These are phyloP conservation scores for Crossocerus cetratus DNA, from an alignment of 2,888 invertebrate species.

Conservation along the genomic window DNA sequence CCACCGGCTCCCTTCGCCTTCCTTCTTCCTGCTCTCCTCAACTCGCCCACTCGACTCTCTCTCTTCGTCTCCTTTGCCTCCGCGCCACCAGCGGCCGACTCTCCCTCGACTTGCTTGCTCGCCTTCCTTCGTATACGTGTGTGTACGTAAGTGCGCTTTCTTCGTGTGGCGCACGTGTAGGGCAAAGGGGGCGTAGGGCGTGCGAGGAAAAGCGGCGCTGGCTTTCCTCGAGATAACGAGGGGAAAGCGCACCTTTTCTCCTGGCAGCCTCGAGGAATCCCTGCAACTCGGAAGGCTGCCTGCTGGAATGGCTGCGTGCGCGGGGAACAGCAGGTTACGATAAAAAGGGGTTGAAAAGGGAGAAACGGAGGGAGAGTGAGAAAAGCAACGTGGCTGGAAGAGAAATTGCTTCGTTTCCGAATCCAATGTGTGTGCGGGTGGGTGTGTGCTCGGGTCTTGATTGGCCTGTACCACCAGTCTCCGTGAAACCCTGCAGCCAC, in stretches of 20 bases:
- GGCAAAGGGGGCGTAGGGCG: too few relatives aligned
- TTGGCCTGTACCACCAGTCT: slow-evolving; percentile 52
- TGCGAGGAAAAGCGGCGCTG: slow-evolving; percentile 33
- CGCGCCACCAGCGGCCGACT: slow-evolving; percentile 21
- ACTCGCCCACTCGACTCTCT: neutral
- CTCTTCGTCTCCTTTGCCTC: slow-evolving; percentile 9
- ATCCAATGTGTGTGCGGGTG: slow-evolving; percentile 42
- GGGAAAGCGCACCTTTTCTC: slow-evolving; percentile 62
- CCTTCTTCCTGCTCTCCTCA: neutral
- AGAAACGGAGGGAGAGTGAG: slow-evolving; percentile 8
- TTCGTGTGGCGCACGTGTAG: too few relatives aligned
- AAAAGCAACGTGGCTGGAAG: slow-evolving; percentile 65
- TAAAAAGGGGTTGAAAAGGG: neutral
- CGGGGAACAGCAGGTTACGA: too few relatives aligned
- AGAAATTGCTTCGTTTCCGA: slow-evolving; percentile 71
- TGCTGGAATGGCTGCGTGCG: neutral
- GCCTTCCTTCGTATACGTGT: slow-evolving; percentile 1
- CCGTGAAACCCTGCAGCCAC: neutral
- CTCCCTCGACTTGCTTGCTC: slow-evolving; percentile 17
- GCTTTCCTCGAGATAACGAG: slow-evolving; percentile 58
- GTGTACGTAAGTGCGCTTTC: too few relatives aligned
- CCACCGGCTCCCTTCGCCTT: neutral
- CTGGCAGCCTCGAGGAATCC: slow-evolving; percentile 51
- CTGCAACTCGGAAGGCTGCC: slow-evolving; percentile 46
- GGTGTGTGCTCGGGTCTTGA: slow-evolving; percentile 64